These are phyloP conservation scores for Patiria pectinifera DNA, from an alignment of 53 echinoderm and acorn worm species.

Conservation along the genomic window DNA sequence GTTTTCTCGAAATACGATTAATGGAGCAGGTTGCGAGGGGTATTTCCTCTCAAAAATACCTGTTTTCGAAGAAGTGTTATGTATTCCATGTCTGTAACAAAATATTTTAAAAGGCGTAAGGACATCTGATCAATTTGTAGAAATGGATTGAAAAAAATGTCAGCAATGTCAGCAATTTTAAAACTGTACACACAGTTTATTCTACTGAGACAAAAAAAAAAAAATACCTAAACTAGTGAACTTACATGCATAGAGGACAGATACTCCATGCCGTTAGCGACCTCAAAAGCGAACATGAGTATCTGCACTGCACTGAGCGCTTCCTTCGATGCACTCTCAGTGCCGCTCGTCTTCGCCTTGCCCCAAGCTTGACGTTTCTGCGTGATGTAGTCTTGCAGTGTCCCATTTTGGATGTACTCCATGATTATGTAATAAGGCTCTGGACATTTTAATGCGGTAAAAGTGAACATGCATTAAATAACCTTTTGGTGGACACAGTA, in stretches of 20 bases:
- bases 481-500: no score
- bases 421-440: slow-evolving; percentile 36
- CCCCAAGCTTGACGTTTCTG: slow-evolving; percentile 12
- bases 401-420: slow-evolving; percentile 30
- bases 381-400: not conserved
- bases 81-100: no score
- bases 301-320: slow-evolving; percentile 4
- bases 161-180: no score
- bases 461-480: no score
- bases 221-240: not conserved
- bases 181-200: not conserved
- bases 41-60: no score
- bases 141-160: no score
- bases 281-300: slow-evolving; percentile 24
- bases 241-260: slow-evolving; percentile 35
- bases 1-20: no score
- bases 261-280: slow-evolving; percentile 47
- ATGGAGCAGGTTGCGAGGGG: no score
- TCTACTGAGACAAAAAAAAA: not conserved
- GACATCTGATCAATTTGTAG: no score
- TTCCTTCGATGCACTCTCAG: not conserved
- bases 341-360: not conserved
- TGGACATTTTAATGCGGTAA: not conserved
- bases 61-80: no score
- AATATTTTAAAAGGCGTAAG: no score